Conservation (phyloP, 2,113 vertebrate genomes). For the Oxyruncus cristatus region DNA sequence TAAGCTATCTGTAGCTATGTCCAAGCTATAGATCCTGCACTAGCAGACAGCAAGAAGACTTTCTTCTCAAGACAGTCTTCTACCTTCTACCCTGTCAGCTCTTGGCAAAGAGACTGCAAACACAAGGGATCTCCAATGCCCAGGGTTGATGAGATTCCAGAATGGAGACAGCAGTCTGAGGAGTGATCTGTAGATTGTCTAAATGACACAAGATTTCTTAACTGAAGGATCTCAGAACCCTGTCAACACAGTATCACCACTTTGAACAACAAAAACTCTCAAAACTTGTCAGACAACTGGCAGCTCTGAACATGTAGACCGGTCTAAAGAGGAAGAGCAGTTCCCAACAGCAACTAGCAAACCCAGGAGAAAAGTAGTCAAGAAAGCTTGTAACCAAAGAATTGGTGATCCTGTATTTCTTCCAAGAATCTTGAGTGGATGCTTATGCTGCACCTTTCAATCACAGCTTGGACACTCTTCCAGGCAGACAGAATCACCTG, state of each 20-base stretch:
- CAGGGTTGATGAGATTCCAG: not conserved
- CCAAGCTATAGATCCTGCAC: not conserved
- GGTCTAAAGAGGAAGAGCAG: not conserved
- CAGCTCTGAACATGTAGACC: not conserved
- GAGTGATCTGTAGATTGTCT: not conserved
- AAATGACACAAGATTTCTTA: not conserved
- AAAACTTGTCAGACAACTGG: not conserved
- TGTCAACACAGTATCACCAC: not conserved
- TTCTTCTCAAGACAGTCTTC: not conserved
- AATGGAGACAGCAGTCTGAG: not conserved
- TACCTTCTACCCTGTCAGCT: not conserved
- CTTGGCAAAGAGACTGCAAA: not conserved
- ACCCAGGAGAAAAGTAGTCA: not conserved
- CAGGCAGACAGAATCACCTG: not conserved
- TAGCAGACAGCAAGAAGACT: not conserved
- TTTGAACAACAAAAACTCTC: not conserved
- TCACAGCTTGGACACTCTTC: not conserved
- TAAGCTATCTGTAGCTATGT: too few relatives aligned
- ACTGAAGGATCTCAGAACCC: not conserved
- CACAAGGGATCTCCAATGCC: not conserved
- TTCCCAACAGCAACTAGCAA: not conserved
- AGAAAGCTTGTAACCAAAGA: not conserved
- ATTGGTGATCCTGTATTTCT: not conserved
- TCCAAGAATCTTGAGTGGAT: not conserved
- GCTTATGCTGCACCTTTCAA: not conserved